Percentiles rank a stretch among this genome's conserved stretches.
Conservation (phyloP, 2,113 vertebrate species). For the Anarhynchus alexandrinus region DNA sequence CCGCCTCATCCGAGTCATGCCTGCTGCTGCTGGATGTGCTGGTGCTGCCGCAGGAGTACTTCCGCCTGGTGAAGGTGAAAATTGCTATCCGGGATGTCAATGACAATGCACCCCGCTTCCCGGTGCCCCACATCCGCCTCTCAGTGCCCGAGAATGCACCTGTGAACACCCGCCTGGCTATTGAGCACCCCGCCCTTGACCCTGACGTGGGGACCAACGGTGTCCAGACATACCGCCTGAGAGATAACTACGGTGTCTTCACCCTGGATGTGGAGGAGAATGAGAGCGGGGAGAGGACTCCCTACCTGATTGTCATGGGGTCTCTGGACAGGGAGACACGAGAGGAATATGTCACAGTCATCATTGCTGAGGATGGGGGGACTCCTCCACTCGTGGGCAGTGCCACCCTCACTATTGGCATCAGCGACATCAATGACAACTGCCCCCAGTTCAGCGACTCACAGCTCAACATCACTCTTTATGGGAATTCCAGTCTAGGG, state of each 20-base stretch:
- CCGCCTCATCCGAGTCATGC: slow-evolving; percentile 73
- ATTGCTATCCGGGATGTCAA: slow-evolving; percentile 91
- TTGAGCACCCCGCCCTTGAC: slow-evolving; percentile 92
- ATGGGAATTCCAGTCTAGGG: slow-evolving; percentile 87
- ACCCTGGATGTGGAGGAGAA: slow-evolving; percentile 95
- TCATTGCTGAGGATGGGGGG: slow-evolving; percentile 92
- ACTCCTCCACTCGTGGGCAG: slow-evolving; percentile 86
- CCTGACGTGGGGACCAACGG: slow-evolving; percentile 84
- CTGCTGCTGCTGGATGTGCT: slow-evolving; percentile 89
- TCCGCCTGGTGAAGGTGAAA: slow-evolving; percentile 93
- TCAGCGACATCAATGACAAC: slow-evolving; percentile 95
- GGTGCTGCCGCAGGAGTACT: slow-evolving; percentile 92
- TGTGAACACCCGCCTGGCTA: slow-evolving; percentile 86
- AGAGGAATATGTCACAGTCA: slow-evolving; percentile 88
- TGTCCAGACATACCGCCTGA: slow-evolving; percentile 92
- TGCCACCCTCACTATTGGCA: slow-evolving; percentile 87
- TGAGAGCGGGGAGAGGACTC: slow-evolving; percentile 90
- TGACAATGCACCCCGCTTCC: slow-evolving; percentile 90
- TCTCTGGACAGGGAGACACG: slow-evolving; percentile 86
- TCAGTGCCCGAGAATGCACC: slow-evolving; percentile 90
- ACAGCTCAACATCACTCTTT: slow-evolving; percentile 85
- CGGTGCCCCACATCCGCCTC: slow-evolving; percentile 82
- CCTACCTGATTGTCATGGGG: slow-evolving; percentile 91
- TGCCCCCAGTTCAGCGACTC: slow-evolving; percentile 88
- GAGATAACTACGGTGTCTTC: slow-evolving; percentile 89